Evolutionary conservation across 2,113 vertebrate genomes (phyloP), one percentile per base, ranked within the genome.

Genomic region (Corapipo altera): DNA sequence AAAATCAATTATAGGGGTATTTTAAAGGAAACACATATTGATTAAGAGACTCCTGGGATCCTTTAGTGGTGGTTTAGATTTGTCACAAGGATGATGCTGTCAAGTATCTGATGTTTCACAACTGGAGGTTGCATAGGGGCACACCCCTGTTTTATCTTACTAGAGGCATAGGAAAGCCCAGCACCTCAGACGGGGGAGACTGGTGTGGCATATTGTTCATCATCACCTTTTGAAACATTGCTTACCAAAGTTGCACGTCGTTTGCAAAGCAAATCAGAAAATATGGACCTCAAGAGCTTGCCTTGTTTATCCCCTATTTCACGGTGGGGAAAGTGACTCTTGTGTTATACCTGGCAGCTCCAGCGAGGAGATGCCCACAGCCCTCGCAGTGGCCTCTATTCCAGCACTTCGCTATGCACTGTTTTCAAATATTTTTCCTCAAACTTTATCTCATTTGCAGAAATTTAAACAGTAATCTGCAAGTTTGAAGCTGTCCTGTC

Each of bases 1-100:
- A 81, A 78, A 95, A 90, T 54, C 20, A 92, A 84, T 90, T 90
- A 73, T 33, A 67, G 66, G n/a, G 66, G 15, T 93, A 52, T 87
- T 91, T 65, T 69, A 77, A 89, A 81, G 67, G 73, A 84, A 85
- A 66, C 1, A 0, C 1, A 0, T 81, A 79, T 89, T 89, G 66
- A 84, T 93, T 71, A 77, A 87, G 61, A 87, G 32, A 49, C 41
- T 87, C 20, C 22, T 85, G 58, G 37, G 86, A 83, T 76, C n/a
- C 26, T 78, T 64, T 70, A 88, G 76, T 11, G 93, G 52, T 75
- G 72, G 55, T 91, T 95, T 62, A 39, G 70, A 70, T 88, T 84
- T 61, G 67, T 92, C 77, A 64, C 67, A 65, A 7, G 0, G 15
- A 41, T 85, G 87, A 35, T 76, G 65, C 70, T 89, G 32, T 75